Evolutionary conservation across 2,888 invertebrate genomes (phyloP), one percentile per base, ranked within the genome.

Genomic region (Mylabris sibirica): DNA sequence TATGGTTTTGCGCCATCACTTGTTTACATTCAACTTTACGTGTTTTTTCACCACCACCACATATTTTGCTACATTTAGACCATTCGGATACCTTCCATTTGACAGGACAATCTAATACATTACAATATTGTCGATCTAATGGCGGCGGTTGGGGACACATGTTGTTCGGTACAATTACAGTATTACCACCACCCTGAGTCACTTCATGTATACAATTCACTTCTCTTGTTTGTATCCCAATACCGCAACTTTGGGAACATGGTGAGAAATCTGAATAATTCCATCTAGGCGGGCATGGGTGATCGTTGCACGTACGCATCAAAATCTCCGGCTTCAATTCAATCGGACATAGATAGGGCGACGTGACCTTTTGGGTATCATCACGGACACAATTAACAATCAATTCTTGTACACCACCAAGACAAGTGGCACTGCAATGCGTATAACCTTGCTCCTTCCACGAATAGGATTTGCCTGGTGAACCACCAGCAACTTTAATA

Each of bases 271-370:
- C 95, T 0, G 95, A 94, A 77, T 93, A 92, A 82, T 95, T 95
- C 97, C 97, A 97, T 77, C 96, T 90, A 0, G 98, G 97, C 1
- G 97, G 97, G 81, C 99, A 99, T 0, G 98, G 95, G 71, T 95
- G 93, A 79, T 97, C 97, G 82, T 99, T 99, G 86, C 97, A 97
- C 0, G 95, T 94, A 78, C 94, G 87, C 38, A 95, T 94, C 70
- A 96, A 87, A 62, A 94, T 93, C 83, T 97, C 96, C 0, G 97
- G 97, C 81, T 95, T 94, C 0, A 93, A 92, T 76, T 94, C 92
- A 0, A 93, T 91, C 38, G 94, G 91, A 79, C 98, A 98, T 82
- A 96, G 89, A 81, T 93, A 93, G 0, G 95, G 95, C 6, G 93
- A 94, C 0, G 96, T 95, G 3, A 95, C 93, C 78, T 94, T 92